A percentile compares a stretch with the other conserved stretches of the same genome.
Conservation (phyloP, 2,888 invertebrate species). For the Troglohyphantes excavatus region DNA sequence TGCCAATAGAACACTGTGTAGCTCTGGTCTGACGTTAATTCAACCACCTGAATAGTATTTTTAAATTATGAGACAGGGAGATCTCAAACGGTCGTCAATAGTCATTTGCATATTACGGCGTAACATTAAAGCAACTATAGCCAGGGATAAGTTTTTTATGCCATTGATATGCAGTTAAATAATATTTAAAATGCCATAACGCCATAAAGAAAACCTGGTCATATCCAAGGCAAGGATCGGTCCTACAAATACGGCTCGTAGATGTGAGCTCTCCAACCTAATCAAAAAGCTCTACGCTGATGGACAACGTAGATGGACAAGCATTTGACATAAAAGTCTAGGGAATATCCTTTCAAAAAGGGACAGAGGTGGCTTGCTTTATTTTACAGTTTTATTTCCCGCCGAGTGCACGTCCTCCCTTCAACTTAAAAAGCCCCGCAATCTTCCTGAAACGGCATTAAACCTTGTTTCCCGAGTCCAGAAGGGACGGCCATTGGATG, state of each 20-base stretch:
- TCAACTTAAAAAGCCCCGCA: constrained; percentile 68
- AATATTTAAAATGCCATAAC: no score
- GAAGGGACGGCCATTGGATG: constrained; percentile 63
- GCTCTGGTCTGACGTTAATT: no score
- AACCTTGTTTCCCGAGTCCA: constrained; percentile 64
- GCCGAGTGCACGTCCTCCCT: constrained; percentile 50
- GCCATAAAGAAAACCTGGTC: no score
- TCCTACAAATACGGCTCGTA: constrained; percentile 36
- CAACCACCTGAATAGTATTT: no score
- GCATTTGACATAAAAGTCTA: constrained; percentile 72
- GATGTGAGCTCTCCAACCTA: constrained; percentile 17
- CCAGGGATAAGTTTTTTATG: no score
- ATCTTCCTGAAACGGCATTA: constrained; percentile 73
- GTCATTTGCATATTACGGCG: no score
- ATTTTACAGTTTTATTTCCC: constrained; percentile 63
- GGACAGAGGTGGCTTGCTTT: constrained; percentile 73
- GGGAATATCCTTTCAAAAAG: constrained; percentile 62
- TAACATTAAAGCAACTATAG: no score
- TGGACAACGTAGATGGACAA: constrained; percentile 64
- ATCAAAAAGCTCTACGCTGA: constrained; percentile 64
- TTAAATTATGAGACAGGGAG: no score
- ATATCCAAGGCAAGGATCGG: no score
- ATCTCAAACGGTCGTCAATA: no score
- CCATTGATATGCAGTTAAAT: no score
- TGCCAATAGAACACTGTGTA: no score